phyloP scores from a whole-genome alignment of 2,797 vertebrate species.

The Tinamus major region DNA sequence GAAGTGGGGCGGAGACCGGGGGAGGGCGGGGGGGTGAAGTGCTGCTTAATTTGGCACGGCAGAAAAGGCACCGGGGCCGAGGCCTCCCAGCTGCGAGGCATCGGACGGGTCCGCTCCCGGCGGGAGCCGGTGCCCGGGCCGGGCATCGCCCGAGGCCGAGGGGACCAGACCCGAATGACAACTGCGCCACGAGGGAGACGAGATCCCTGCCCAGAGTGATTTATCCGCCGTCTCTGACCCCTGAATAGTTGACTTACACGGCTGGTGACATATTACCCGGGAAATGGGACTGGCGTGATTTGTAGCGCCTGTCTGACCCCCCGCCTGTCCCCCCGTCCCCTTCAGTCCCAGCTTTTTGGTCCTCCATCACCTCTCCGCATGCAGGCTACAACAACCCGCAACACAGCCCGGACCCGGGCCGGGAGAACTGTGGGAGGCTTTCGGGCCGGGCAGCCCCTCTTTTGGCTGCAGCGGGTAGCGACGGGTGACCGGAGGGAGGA shows the following conservation, averaged over 20 bases:
- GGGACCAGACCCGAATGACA: background rate
- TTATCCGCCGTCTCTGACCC: slow-evolving; percentile 24
- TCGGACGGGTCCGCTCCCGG: background rate
- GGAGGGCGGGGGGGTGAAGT: background rate
- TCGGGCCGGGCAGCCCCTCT: background rate
- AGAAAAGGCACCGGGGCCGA: background rate
- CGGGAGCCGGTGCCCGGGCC: background rate
- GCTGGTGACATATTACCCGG: slow-evolving; percentile 2
- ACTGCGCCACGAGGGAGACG: background rate
- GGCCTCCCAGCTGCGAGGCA: background rate
- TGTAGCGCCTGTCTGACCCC: background rate
- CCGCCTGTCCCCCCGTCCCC: background rate
- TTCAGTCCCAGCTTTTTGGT: background rate
- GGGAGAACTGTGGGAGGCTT: background rate
- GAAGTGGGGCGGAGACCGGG: background rate
- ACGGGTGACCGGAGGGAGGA: accelerated
- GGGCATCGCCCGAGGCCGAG: background rate
- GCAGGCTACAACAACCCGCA: background rate
- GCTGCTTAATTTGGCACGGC: background rate
- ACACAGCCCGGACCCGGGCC: background rate
- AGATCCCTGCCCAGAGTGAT: background rate
- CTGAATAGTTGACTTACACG: slow-evolving; percentile 31
- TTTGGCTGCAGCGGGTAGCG: background rate
- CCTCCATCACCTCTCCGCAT: background rate
- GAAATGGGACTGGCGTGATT: background rate